These are phyloP conservation scores for Trichomycterus rosablanca DNA, from an alignment of 2,113 vertebrate species.

Conservation along the genomic window DNA sequence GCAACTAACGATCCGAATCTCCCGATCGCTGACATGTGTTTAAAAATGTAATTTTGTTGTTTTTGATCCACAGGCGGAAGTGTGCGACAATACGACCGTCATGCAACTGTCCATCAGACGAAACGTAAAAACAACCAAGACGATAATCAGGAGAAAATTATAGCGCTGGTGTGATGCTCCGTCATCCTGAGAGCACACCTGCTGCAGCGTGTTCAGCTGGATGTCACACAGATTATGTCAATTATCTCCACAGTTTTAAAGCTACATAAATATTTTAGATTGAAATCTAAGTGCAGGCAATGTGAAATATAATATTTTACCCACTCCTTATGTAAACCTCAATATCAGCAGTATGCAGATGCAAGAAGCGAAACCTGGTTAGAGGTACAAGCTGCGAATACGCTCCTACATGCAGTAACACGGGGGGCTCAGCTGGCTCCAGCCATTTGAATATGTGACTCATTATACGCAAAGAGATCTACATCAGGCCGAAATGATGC, in stretches of 20 bases:
- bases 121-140: not conserved
- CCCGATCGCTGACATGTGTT: constrained; percentile 13
- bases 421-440: constrained; percentile 53
- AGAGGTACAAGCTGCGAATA: constrained; percentile 25
- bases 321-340: not conserved
- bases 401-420: constrained; percentile 25
- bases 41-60: not conserved
- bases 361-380: constrained; percentile 14
- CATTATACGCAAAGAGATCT: constrained; percentile 65
- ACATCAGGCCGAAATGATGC: constrained; percentile 67
- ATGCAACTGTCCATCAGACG: not conserved
- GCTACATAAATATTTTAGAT: not conserved
- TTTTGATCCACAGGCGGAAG: not conserved
- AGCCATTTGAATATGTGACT: constrained; percentile 62
- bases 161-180: not conserved
- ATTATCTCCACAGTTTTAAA: constrained; percentile 1
- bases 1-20: no score
- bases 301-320: constrained; percentile 9
- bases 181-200: constrained; percentile 22
- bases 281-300: not conserved
- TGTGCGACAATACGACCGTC: not conserved
- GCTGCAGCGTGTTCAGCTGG: constrained; percentile 20
- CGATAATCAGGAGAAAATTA: constrained; percentile 12
- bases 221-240: constrained; percentile 13
- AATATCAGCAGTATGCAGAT: constrained; percentile 13